These are phyloP conservation scores for Dipodomys ordii DNA, from an alignment of 2,113 vertebrate genomes.

Conservation along the genomic window DNA sequence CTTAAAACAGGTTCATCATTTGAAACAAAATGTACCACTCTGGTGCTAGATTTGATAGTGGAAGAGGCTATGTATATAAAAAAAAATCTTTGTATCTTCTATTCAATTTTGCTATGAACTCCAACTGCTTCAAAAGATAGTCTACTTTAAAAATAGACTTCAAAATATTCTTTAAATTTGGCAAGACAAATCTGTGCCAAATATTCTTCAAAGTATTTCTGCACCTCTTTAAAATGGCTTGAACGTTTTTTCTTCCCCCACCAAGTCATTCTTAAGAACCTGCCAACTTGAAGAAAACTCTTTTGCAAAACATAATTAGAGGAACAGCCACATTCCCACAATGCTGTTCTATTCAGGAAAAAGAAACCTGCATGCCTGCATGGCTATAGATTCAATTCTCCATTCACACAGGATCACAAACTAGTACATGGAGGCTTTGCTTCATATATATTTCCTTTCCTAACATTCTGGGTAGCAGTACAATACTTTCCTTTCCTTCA, in stretches of 20 bases:
- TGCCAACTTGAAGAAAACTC: slow-evolving; percentile 76
- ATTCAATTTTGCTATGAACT: background rate
- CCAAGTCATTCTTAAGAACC: slow-evolving; percentile 80
- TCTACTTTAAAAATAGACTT: slow-evolving; percentile 1
- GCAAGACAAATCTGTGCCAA: background rate
- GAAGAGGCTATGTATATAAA: rapidly evolving
- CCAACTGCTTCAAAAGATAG: slow-evolving; percentile 19
- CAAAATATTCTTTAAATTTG: slow-evolving; percentile 49
- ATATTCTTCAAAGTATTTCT: background rate
- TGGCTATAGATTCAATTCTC: background rate
- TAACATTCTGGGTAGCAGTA: background rate
- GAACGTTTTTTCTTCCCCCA: slow-evolving; percentile 31
- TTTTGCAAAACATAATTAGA: slow-evolving; percentile 80
- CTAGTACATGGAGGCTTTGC: background rate
- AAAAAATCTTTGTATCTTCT: background rate
- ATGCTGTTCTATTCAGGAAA: slow-evolving; percentile 37
- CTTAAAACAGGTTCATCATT: background rate
- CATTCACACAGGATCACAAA: slow-evolving; percentile 25
- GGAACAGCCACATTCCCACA: slow-evolving; percentile 56
- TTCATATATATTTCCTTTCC: slow-evolving; percentile 2
- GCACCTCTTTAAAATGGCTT: background rate
- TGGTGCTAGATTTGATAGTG: background rate
- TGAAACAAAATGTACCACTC: background rate
- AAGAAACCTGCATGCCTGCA: slow-evolving; percentile 1
- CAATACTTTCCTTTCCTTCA: slow-evolving; percentile 32